Evolutionary conservation across 2,888 invertebrate species (phyloP), one percentile per base, ranked within the genome.

Genomic region (Lobophora halterata): DNA sequence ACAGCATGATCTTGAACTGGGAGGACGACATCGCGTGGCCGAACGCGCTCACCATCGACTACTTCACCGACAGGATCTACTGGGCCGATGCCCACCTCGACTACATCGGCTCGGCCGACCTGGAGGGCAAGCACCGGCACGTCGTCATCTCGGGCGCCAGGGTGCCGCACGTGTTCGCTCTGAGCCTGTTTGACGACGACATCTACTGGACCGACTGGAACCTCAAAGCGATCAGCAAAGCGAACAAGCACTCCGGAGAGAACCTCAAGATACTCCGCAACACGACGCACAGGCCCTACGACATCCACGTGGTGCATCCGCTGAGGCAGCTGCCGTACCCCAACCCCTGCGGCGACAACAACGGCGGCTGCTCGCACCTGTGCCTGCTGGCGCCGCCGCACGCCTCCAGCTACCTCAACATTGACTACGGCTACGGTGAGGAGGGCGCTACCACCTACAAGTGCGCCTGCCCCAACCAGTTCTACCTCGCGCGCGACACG

Each of bases 141-240:
- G 91, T 93, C 33, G 96, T 94, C 0, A 67, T 97, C 1, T 93
- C 93, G 0, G 96, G 96, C 0, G 76, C 88, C 2, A 87, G 91
- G 27, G 97, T 98, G 0, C 98, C 99, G 0, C 99, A 99, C 72
- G 97, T 98, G 0, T 99, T 98, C 63, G 98, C 98, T 0, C 86
- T 99, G 24, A 93, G 95, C 5, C 89, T 98, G 0, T 98, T 99
- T 71, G 99, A 98, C 64, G 97, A 98, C 61, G 93, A 90, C 58
- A 90, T 96, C 9, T 99, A 94, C 81, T 99, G 98, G 98, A 97
- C 98, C 0, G 99, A 99, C 72, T 99, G 99, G 99, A 99, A 99
- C 73, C 81, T 97, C 29, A 97, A 97, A 72, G 95, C 95, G 0
- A 95, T 99, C 33, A 92, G 94, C 52, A 91, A 93, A 56, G 97